Base-by-base conservation (phyloP, 2,113 vertebrate genomes). In the Papio anubis region DNA sequence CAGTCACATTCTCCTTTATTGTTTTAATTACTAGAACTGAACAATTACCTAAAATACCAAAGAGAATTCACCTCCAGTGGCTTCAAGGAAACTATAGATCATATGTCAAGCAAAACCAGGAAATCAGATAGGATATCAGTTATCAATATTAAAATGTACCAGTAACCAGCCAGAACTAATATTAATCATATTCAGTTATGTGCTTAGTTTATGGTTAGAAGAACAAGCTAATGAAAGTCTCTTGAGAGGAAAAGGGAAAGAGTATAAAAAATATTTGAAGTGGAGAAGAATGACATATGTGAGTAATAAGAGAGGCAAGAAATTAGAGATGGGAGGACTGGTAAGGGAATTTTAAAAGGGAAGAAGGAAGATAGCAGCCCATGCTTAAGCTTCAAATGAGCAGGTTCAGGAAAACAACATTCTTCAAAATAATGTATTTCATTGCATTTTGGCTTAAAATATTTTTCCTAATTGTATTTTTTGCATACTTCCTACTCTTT, bases 61-160 rank as follows among this genome's bases (percentile, higher is more conserved):
- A 84, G 87, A 96, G 52, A 97, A 72, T 80, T 83, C 18, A 13
- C n/a, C 38, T 94, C 64, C 79, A n/a, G 83, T 82, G 45, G 45
- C 52, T 92, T 97, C 50, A 82, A 52, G 43, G 68, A 97, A 93
- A 88, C 72, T 84, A 14, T 50, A 95, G 43, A 66, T 83, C 55
- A 8, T 55, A n/a, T 89, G 61, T 91, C 55, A 90, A 94, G 50
- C 66, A 96, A 97, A 98, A 57, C 66, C 75, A 96, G 89, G 94
- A 97, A 97, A 90, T 75, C 21, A 93, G 81, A 82, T 94, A 84
- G 66, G 38, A 87, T 95, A 84, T 92, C 57, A 88, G 59, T 96
- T 94, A 85, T 96, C 83, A 72, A 45, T 92, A 48, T 94, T 88
- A 94, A 88, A 92, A 45, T 68, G 9, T 21, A 68, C 38, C 50